Percentiles rank a stretch among this genome's conserved stretches.
Conservation (phyloP, 2,888 invertebrate genomes). For the Cryptosula pallasiana region DNA sequence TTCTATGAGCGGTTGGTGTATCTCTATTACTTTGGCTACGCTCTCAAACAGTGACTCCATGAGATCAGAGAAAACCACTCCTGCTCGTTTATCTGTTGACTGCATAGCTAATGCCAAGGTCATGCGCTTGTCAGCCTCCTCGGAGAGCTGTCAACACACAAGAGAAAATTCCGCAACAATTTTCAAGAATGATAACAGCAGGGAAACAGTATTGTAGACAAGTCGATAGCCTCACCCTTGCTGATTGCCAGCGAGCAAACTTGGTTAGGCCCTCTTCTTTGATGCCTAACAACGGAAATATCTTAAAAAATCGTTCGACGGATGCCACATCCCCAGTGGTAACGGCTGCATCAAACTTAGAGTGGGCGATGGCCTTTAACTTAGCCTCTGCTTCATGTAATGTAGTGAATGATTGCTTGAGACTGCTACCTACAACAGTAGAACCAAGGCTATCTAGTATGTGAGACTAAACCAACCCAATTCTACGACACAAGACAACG, state of each 20-base stretch:
- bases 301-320: conserved; percentile 90
- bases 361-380: conserved; percentile 65
- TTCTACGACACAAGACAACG: conserved; percentile 25
- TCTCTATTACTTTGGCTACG: conserved; percentile 75
- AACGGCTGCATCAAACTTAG: conserved; percentile 79
- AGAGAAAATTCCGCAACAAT: no score
- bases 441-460: no score
- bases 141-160: neutral
- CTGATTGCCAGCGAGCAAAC: conserved; percentile 79
- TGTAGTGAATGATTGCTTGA: conserved; percentile 67
- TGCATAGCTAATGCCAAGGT: conserved; percentile 58
- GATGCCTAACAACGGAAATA: conserved; percentile 89
- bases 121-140: conserved; percentile 40
- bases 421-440: conserved; percentile 61
- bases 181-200: no score
- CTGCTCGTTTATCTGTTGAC: conserved; percentile 64
- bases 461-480: neutral
- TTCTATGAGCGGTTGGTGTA: conserved; percentile 82
- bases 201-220: no score
- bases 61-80: conserved; percentile 78
- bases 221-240: conserved; percentile 60
- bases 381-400: conserved; percentile 72
- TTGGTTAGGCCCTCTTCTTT: conserved; percentile 82
- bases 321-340: conserved; percentile 78
- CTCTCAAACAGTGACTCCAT: conserved; percentile 78